Conservation (phyloP, 2,113 vertebrate genomes). For the Cynoglossus semilaevis region DNA sequence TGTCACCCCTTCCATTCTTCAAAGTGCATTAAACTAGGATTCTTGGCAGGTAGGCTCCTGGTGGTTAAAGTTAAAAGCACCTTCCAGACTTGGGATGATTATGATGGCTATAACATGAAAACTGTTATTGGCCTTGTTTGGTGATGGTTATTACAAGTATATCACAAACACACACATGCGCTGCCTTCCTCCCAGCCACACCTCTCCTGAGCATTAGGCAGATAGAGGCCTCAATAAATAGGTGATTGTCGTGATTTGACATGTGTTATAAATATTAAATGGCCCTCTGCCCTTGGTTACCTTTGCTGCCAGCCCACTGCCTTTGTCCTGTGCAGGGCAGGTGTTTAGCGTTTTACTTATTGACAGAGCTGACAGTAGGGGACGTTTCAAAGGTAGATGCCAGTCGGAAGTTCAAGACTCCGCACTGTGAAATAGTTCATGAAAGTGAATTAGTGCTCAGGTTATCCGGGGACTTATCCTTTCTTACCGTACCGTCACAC, state of each 20-base stretch:
- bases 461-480: constrained; percentile 15
- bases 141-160: constrained; percentile 69
- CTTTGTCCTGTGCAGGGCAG: constrained; percentile 56
- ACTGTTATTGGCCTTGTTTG: constrained; percentile 76
- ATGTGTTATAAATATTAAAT: constrained; percentile 73
- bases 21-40: constrained; percentile 74
- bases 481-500: constrained; percentile 5
- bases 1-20: constrained; percentile 71
- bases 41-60: constrained; percentile 67
- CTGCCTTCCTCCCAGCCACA: constrained; percentile 31
- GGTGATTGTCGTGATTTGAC: constrained; percentile 62
- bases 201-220: constrained; percentile 22
- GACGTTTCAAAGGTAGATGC: constrained; percentile 57
- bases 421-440: constrained; percentile 27
- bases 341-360: constrained; percentile 61
- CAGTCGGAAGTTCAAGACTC: constrained; percentile 30
- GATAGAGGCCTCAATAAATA: constrained; percentile 56
- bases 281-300: constrained; percentile 65
- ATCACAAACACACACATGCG: constrained; percentile 52
- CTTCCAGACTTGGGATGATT: constrained; percentile 75
- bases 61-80: constrained; percentile 59
- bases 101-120: constrained; percentile 72
- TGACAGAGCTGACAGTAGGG: constrained; percentile 62
- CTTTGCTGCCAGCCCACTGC: constrained; percentile 62
- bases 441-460: constrained; percentile 21